These are phyloP conservation scores for Myoxocephalus aenaeus DNA, from an alignment of 2,797 vertebrate species.

Conservation along the genomic window DNA sequence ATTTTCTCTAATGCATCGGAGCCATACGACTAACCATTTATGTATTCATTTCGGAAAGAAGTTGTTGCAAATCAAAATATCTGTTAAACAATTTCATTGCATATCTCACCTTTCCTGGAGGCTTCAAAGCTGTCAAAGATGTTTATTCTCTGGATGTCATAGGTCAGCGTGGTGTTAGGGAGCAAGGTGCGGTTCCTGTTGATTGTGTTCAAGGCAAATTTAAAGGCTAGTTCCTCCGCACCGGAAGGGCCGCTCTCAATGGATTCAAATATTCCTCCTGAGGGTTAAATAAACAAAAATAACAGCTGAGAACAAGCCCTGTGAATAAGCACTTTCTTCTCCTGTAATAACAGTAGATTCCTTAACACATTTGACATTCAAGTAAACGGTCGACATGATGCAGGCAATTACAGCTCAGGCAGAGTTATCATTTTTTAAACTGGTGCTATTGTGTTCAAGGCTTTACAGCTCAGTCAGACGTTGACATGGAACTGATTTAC, in stretches of 20 bases:
- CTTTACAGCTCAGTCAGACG: slow-evolving; percentile 24
- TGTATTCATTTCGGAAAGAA: not conserved
- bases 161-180: slow-evolving; percentile 97
- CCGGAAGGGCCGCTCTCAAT: slow-evolving; percentile 97
- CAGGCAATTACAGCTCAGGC: slow-evolving; percentile 43
- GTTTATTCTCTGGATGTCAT: slow-evolving; percentile 99
- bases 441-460: slow-evolving; percentile 12
- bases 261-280: slow-evolving; percentile 99
- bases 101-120: slow-evolving; percentile 94
- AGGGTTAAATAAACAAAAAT: not conserved
- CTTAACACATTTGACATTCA: slow-evolving; percentile 40
- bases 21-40: not conserved
- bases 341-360: slow-evolving; percentile 48
- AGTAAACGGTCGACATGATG: slow-evolving; percentile 47
- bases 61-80: not conserved
- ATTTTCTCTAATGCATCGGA: not conserved
- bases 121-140: slow-evolving; percentile 99
- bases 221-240: slow-evolving; percentile 98
- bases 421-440: slow-evolving; percentile 34
- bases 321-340: slow-evolving; percentile 32
- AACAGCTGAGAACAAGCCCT: slow-evolving; percentile 16
- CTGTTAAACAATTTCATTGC: not conserved
- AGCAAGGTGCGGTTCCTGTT: slow-evolving; percentile 99
- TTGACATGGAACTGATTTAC: slow-evolving; percentile 55
- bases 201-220: slow-evolving; percentile 99